Conservation (phyloP, 2,888 invertebrate species). For the Patella caerulea region DNA sequence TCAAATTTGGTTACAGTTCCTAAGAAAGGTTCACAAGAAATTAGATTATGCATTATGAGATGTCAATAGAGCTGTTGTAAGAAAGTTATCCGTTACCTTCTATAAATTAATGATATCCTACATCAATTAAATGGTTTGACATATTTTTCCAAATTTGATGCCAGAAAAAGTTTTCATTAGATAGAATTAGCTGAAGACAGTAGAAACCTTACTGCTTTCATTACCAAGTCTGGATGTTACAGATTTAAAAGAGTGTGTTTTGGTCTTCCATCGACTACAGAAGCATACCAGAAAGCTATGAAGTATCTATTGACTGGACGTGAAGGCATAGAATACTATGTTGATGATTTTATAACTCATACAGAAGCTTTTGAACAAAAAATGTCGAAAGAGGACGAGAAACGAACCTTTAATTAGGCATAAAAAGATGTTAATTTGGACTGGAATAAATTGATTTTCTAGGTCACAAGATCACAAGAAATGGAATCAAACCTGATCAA, state of each 20-base stretch:
- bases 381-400: background rate
- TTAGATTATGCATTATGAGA: background rate
- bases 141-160: background rate
- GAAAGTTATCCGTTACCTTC: background rate
- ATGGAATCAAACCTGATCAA: background rate
- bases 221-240: background rate
- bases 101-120: background rate
- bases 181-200: conserved; percentile 1
- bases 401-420: background rate
- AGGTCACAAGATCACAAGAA: background rate
- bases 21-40: conserved; percentile 2
- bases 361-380: background rate
- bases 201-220: background rate
- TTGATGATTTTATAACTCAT: background rate
- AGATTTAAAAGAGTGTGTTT: background rate
- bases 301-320: background rate
- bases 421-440: conserved; percentile 6
- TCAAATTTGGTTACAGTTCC: background rate
- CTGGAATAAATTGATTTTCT: background rate
- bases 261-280: background rate
- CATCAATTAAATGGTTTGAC: background rate
- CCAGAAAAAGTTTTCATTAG: background rate
- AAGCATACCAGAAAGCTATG: conserved; percentile 5
- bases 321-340: conserved; percentile 1
- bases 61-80: background rate